These are phyloP conservation scores for Chaetura pelagica DNA, from an alignment of 2,113 vertebrate genomes.

Conservation along the genomic window DNA sequence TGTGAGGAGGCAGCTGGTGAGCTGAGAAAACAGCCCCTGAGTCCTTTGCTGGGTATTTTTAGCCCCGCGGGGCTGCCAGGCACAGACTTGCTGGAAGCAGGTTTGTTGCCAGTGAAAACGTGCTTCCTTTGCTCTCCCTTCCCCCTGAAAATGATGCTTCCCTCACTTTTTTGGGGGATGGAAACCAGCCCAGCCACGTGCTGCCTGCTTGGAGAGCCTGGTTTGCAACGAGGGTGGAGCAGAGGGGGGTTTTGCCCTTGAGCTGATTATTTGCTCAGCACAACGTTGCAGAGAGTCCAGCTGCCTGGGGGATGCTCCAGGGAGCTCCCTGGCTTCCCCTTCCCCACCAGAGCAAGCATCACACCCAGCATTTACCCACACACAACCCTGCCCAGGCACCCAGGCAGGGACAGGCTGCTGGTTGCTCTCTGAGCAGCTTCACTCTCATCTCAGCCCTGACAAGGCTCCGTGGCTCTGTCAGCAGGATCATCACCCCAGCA, in stretches of 20 bases:
- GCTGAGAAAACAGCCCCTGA: constrained; percentile 34
- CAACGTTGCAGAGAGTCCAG: background rate
- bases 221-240: accelerated
- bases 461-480: background rate
- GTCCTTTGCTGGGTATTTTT: constrained; percentile 56
- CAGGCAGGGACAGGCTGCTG: background rate
- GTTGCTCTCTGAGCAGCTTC: background rate
- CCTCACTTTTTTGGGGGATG: background rate
- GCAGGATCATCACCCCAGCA: constrained; percentile 1
- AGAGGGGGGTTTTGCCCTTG: background rate
- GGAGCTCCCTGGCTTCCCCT: background rate
- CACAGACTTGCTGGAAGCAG: constrained; percentile 21
- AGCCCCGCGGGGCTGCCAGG: constrained; percentile 31
- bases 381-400: background rate
- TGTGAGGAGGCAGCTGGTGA: constrained; percentile 32
- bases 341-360: accelerated
- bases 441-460: background rate
- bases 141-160: background rate
- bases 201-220: background rate
- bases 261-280: background rate
- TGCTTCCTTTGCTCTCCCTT: background rate
- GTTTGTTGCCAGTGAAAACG: background rate
- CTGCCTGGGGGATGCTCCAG: background rate
- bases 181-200: background rate
- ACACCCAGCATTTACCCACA: background rate